Conservation (phyloP, 2,113 vertebrate species). For the Syngnathoides biaculeatus region DNA sequence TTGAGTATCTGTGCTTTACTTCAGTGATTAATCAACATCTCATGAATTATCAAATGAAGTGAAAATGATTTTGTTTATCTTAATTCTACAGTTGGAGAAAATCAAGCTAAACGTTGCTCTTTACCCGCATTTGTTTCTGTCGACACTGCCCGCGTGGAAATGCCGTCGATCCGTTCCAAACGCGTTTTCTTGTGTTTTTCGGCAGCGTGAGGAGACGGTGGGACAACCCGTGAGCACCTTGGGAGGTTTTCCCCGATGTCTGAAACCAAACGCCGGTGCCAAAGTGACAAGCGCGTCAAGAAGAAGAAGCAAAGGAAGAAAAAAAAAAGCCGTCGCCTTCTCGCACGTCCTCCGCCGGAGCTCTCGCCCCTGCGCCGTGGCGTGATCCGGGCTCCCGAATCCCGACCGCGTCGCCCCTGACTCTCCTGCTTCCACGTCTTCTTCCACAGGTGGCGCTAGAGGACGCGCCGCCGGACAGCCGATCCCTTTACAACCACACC, state of each 20-base stretch:
- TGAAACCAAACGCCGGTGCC: neutral
- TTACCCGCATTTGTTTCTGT: too few species aligned
- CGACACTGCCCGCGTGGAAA: too few species aligned
- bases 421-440: neutral
- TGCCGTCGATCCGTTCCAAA: too few species aligned
- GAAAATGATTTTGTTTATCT: too few species aligned
- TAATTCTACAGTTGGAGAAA: too few species aligned
- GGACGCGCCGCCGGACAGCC: neutral
- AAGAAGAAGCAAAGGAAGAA: neutral
- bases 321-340: neutral
- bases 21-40: too few species aligned
- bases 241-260: conserved; percentile 31
- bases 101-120: too few species aligned
- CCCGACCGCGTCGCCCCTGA: neutral
- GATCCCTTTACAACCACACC: neutral
- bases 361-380: neutral
- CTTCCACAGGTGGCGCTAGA: neutral
- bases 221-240: neutral
- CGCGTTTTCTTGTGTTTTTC: neutral
- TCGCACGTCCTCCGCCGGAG: neutral
- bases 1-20: too few species aligned
- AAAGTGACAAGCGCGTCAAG: neutral
- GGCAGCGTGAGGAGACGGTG: neutral
- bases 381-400: neutral
- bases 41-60: too few species aligned